Evolutionary conservation across 2,113 vertebrate genomes (phyloP), one percentile per base, ranked within the genome.

Genomic region (Equus przewalskii): DNA sequence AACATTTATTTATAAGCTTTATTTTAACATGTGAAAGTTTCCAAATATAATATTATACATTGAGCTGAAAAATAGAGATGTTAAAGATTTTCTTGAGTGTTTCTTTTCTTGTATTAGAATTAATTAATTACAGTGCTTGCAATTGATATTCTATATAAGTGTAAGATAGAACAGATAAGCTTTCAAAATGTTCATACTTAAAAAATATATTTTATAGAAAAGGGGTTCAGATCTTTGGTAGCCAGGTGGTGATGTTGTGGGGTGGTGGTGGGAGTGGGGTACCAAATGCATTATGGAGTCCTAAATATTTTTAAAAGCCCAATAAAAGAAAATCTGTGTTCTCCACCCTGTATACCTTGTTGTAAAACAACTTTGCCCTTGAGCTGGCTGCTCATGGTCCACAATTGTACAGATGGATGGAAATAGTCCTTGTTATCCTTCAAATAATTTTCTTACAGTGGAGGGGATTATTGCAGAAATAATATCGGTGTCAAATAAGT

Each of bases 321-420:
- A 5, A 0, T 15, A 2, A 73, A 26, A 36, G 58, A 22, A 58
- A 10, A 51, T 26, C 8, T 51, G 7, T n/a, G 4, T 41, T 11
- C 14, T 65, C 51, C 56, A 1, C 11, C 24, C 67, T 30, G 18
- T 15, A 5, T 24, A 3, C 5, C 19, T 3, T 9, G 58, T 51
- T 10, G 19, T 4, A 7, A 5, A 8, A 41, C 7, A 18, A 1
- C 2, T 24, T 0, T 58, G 30, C 6, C 26, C 10, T 64, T 21
- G 41, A 41, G 1, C 4, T 21, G 19, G 6, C 21, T 9, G 8
- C 8, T 21, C 5, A 0, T n/a, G 28, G 16, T 14, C 14, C 88
- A 33, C 56, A 18, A 1, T 60, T 6, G 21, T 33, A 9, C 3
- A 22, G 54, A 22, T 21, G 51, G 13, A 11, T 3, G 22, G 16